Evolutionary conservation across 2,113 vertebrate species (phyloP).

Genomic region (Hoplias malabaricus): DNA sequence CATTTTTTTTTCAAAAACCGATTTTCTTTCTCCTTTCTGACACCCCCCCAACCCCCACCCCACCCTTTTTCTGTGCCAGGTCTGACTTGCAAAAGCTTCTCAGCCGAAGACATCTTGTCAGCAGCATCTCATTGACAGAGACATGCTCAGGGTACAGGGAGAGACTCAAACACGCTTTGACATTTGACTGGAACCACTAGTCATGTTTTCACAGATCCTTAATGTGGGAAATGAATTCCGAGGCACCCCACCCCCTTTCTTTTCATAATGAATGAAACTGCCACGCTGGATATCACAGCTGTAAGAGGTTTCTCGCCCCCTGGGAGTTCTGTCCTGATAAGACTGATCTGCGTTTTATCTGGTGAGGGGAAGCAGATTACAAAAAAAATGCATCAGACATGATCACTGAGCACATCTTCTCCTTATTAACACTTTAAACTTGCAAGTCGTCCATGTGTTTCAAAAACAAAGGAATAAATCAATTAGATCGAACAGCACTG

Average conservation of each 20-base stretch:
- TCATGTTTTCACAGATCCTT: slow-evolving; percentile 2
- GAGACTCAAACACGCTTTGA: background rate
- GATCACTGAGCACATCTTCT: background rate
- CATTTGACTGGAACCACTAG: background rate
- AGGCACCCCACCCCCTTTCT: background rate
- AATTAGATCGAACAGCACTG: no score
- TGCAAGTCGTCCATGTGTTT: background rate
- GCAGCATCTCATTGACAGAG: background rate
- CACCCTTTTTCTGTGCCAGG: background rate
- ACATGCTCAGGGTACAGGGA: background rate
- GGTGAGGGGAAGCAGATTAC: background rate
- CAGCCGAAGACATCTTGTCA: background rate
- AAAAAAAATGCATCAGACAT: background rate
- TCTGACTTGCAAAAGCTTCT: background rate
- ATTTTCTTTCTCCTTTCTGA: background rate
- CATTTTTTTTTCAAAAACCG: slow-evolving; percentile 11
- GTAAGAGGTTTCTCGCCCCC: background rate
- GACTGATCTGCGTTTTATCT: slow-evolving; percentile 1
- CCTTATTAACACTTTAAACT: background rate
- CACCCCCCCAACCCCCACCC: background rate
- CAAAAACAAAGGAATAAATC: background rate
- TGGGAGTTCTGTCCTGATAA: background rate
- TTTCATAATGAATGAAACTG: slow-evolving; percentile 11
- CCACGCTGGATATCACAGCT: background rate
- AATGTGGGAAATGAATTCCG: background rate